Evolutionary conservation across 2,113 vertebrate species (phyloP), one percentile per base, ranked within the genome.

Genomic region (Aplodontia rufa): DNA sequence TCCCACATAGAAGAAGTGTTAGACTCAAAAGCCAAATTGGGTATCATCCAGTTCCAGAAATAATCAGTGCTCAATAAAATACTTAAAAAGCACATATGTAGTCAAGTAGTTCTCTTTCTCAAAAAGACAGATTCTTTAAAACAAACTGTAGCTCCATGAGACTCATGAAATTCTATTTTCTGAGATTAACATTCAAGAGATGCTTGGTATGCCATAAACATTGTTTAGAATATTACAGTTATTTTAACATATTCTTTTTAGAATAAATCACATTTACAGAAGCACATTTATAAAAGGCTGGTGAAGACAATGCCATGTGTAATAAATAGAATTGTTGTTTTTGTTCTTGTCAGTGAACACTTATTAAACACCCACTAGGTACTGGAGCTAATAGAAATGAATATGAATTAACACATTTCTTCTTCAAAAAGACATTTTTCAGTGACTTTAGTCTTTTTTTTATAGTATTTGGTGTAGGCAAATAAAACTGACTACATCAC

Each of bases 291-390:
- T 62, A 92, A 79, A 94, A 96, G 76, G 6, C 53, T 97, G 72
- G 51, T 84, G 49, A 96, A 95, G 94, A 97, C 93, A 97, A 95
- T 92, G 72, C 12, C 55, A 71, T 78, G 26, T 87, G 60, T 72
- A 97, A 86, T 95, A 90, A 95, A 95, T 86, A 90, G 79, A 95
- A 96, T 69, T 96, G 69, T 85, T 93, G 71, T 95, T 95, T 94
- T 89, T 93, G 24, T 75, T 90, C 84, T 82, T 93, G 88, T 94
- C 92, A 76, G 20, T 87, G 80, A 96, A 92, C 93, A 96, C 51
- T 96, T 95, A 97, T 86, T 94, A 93, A 97, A 97, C 94, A 97
- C 74, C 94, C 76, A 95, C 94, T 94, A 93, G 81, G 92, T 94
- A 87, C 76, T 78, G 32, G 28, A 97, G 80, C 89, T 97, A 97